Conservation (phyloP, 2,888 invertebrate genomes). For the Panzeria rudis region DNA sequence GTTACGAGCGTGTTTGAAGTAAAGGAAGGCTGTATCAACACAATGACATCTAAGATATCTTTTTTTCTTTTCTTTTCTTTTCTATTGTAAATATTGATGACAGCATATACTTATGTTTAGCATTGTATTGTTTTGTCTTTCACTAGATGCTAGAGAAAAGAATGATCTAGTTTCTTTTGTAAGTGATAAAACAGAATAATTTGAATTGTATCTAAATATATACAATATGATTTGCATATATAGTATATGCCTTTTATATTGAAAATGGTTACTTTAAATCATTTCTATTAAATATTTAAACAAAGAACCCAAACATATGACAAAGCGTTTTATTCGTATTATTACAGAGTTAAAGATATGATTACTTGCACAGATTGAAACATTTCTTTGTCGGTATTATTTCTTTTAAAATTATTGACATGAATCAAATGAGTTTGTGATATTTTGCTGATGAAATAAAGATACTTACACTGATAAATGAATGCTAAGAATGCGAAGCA, state of each 20-base stretch:
- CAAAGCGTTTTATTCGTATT: neutral
- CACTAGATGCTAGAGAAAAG: neutral
- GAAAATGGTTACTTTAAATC: conserved; percentile 1
- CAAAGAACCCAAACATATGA: conserved; percentile 21
- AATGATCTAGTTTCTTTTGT: conserved; percentile 20
- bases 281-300: conserved; percentile 42
- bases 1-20: neutral
- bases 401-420: neutral
- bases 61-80: conserved; percentile 13
- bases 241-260: neutral
- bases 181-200: neutral
- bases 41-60: conserved; percentile 59
- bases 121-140: conserved; percentile 6
- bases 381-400: neutral
- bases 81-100: conserved; percentile 46
- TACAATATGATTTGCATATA: neutral
- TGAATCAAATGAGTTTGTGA: neutral
- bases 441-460: neutral
- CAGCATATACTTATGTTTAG: conserved; percentile 36
- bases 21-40: neutral
- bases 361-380: neutral
- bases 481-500: too few relatives aligned
- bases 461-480: too few relatives aligned
- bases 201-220: neutral
- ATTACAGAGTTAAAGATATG: neutral